A percentile compares a stretch with the other conserved stretches of the same genome.
Conservation (phyloP, 2,113 vertebrate species). For the Sapajus apella region DNA sequence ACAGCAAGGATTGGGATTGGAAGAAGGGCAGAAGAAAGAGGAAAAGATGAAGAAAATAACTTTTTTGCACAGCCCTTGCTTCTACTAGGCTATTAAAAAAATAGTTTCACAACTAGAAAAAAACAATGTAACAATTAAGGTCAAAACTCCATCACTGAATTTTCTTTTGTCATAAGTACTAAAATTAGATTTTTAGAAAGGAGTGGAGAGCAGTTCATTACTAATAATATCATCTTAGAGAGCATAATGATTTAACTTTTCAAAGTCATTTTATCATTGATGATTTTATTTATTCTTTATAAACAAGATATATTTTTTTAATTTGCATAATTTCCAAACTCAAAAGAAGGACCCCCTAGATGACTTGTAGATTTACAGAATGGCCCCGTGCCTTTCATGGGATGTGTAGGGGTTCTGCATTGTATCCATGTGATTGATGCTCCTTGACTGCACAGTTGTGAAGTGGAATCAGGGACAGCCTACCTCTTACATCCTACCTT, state of each 20-base stretch:
- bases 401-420: background rate
- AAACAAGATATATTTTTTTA: background rate
- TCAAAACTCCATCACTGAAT: background rate
- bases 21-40: background rate
- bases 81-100: slow-evolving; percentile 14
- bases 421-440: background rate
- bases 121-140: background rate
- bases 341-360: background rate
- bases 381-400: background rate
- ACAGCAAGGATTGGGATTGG: background rate
- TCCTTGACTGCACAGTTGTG: accelerated
- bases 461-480: background rate
- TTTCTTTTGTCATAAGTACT: background rate
- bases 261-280: background rate
- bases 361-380: background rate
- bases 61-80: background rate
- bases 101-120: background rate
- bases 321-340: background rate
- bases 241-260: background rate
- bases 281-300: background rate
- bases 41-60: slow-evolving; percentile 32
- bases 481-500: background rate
- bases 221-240: background rate
- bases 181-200: background rate
- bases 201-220: background rate